Base-by-base conservation (phyloP, 2,888 invertebrate genomes). In the Thymelicus lineola region DNA sequence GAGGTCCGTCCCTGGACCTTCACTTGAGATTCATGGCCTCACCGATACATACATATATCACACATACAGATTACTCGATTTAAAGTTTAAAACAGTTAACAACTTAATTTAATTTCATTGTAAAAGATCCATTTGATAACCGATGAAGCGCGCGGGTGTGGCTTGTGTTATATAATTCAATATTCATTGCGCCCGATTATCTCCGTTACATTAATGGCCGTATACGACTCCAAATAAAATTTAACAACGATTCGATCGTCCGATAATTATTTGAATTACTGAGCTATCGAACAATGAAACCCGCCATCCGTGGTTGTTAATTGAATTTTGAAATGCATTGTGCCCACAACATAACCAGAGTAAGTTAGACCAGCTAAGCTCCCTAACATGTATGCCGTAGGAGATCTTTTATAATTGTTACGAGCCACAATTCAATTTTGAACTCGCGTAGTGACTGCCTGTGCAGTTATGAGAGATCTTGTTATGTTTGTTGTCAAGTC, bases 181-280 rank as follows among this genome's bases (percentile, higher is more conserved):
- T 53, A 53, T 53, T 15, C 15, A 15, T 35, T 7, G 35, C 15
- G 36, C 36, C 48, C 36, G 20, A 10, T 35, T 50, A 36, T n/a
- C 36, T 50, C 9, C 17, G 38, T 12, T 7, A 38, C n/a, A 42
- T 15, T 59, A 59, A 38, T 45, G 20, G 6, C 2, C 53, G 14
- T 14, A 14, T 50, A 7, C 60, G 48, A 7, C 48, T 55, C 63
- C 28, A 20, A 60, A 66, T 66, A 66, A 59, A 66, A 66, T 66
- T 66, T 60, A 59, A 66, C 48, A 48, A 48, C 20, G 50, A 66
- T 50, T 60, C 35, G 50, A 50, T 50, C 38, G n/a, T 59, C n/a
- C 59, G 62, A 66, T 66, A 59, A 66, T 66, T 59, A 59, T 60
- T 59, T 50, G 66, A 66, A 66, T 66, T 66, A 66, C 50, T 66